Evolutionary conservation across 2,797 vertebrate genomes (phyloP).

Genomic region (Florisuga fusca): DNA sequence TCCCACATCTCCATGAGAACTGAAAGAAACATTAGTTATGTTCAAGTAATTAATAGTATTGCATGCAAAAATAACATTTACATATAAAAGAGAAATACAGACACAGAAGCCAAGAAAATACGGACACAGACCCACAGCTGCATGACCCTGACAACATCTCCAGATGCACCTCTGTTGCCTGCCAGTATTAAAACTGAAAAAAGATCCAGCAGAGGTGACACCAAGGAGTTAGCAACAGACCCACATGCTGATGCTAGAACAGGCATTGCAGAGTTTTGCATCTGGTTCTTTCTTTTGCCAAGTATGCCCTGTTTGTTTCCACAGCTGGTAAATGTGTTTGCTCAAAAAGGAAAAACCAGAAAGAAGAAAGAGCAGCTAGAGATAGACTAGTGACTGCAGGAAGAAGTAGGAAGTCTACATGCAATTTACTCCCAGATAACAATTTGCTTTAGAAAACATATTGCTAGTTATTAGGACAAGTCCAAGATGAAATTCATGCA

Average conservation of each 20-base stretch:
- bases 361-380: conserved; percentile 40
- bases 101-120: conserved; percentile 7
- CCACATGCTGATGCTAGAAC: conserved; percentile 58
- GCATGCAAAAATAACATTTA: conserved; percentile 26
- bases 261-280: conserved; percentile 71
- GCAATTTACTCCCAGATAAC: conserved; percentile 60
- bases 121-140: conserved; percentile 60
- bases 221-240: conserved; percentile 65
- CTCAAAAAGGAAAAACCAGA: conserved; percentile 51
- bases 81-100: not conserved
- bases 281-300: conserved; percentile 79
- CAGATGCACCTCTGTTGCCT: conserved; percentile 64
- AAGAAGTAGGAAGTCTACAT: conserved; percentile 54
- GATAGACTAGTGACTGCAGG: conserved; percentile 15
- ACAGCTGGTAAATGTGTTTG: conserved; percentile 78
- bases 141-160: conserved; percentile 46
- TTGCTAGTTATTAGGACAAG: conserved; percentile 59
- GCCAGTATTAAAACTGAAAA: conserved; percentile 55
- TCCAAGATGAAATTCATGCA: conserved; percentile 27
- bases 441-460: conserved; percentile 64
- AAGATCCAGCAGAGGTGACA: conserved; percentile 70
- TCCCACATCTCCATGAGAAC: accelerated
- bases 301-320: conserved; percentile 79
- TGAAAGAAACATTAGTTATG: not conserved
- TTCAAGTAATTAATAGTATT: not conserved